Evolutionary conservation across 2,797 vertebrate species (phyloP).

Genomic region (Gymnodraco acuticeps): DNA sequence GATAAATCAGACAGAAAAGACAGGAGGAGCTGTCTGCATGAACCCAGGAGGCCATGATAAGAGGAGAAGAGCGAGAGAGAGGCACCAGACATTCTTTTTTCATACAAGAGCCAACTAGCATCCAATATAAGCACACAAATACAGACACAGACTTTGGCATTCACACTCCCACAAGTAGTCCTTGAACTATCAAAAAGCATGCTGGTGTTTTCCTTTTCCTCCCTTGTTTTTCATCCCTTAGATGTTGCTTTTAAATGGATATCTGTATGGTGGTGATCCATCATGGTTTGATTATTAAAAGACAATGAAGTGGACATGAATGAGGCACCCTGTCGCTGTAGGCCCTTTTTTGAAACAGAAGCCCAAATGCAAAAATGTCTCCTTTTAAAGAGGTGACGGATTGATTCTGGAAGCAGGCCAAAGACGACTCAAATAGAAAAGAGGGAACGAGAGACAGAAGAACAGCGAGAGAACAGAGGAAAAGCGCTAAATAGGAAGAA

Average conservation of each 20-base stretch:
- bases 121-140: conserved; percentile 45
- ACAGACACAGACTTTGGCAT: conserved; percentile 11
- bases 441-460: conserved; percentile 46
- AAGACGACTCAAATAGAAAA: conserved; percentile 53
- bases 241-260: conserved; percentile 64
- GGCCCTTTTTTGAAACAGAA: conserved; percentile 69
- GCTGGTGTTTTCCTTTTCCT: conserved; percentile 39
- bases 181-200: conserved; percentile 46
- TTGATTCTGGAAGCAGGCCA: conserved; percentile 75
- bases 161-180: conserved; percentile 29
- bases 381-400: conserved; percentile 75
- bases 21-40: conserved; percentile 71
- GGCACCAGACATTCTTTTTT: conserved; percentile 52
- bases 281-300: conserved; percentile 81
- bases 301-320: conserved; percentile 80
- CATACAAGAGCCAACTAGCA: conserved; percentile 49
- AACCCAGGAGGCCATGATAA: conserved; percentile 70
- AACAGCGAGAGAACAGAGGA: conserved; percentile 54
- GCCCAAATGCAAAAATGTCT: conserved; percentile 64
- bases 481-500: conserved; percentile 59
- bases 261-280: conserved; percentile 73
- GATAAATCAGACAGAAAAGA: conserved; percentile 74
- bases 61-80: conserved; percentile 48
- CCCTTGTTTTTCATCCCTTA: conserved; percentile 36
- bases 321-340: conserved; percentile 74